Percentiles rank a stretch among this genome's conserved stretches.
phyloP scores from a whole-genome alignment of 2,888 invertebrate species.

The Pachliopta kotzebuea region DNA sequence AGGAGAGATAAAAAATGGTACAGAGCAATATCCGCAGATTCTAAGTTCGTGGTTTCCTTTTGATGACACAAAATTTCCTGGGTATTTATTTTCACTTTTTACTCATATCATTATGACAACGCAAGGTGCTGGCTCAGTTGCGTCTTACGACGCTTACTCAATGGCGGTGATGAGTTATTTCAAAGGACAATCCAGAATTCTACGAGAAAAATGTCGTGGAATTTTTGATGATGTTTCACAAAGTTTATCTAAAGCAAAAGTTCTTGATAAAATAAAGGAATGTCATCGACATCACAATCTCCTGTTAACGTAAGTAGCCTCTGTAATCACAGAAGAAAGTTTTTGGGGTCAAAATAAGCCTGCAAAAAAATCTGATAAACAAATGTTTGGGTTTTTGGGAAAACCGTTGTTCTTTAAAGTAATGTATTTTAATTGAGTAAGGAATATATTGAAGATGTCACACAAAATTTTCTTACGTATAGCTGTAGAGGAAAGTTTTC shows the following conservation, averaged over 20 bases:
- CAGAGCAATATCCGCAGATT: conserved; percentile 53
- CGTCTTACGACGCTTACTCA: conserved; percentile 51
- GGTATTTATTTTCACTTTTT: conserved; percentile 45
- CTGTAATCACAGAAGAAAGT: too few species aligned
- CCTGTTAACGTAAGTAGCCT: conserved; percentile 48
- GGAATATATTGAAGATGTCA: too few species aligned
- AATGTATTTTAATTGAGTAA: too few species aligned
- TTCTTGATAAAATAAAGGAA: conserved; percentile 49
- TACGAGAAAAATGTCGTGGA: conserved; percentile 44
- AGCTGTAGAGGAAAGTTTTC: too few species aligned
- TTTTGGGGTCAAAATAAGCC: too few species aligned
- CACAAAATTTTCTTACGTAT: too few species aligned
- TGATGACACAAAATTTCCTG: conserved; percentile 52
- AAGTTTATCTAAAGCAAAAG: conserved; percentile 30
- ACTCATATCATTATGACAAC: conserved; percentile 47
- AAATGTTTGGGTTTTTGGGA: too few species aligned
- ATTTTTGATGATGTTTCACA: conserved; percentile 42
- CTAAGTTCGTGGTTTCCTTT: conserved; percentile 63
- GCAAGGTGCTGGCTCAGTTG: conserved; percentile 50
- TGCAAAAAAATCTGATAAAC: too few species aligned
- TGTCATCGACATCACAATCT: conserved; percentile 56
- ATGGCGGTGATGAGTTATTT: conserved; percentile 57
- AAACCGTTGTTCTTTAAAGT: too few species aligned
- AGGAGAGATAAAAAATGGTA: conserved; percentile 42
- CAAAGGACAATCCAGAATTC: conserved; percentile 55